Conservation (phyloP, 2,113 vertebrate species). For the Engraulis encrasicolus region DNA sequence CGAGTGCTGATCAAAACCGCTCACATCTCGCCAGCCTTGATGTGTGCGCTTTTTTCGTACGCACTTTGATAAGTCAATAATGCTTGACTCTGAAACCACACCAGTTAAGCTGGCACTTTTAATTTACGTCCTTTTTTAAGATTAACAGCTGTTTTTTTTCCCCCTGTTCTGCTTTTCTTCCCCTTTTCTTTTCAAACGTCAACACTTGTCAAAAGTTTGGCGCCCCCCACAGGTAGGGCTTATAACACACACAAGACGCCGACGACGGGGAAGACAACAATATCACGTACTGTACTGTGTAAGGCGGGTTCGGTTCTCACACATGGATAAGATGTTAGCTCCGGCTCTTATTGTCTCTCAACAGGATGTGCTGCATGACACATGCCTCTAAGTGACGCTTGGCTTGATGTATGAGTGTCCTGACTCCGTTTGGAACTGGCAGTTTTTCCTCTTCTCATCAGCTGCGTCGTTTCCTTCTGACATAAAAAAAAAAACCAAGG, state of each 20-base stretch:
- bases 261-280: background rate
- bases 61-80: constrained; percentile 47
- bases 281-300: too few species aligned
- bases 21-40: constrained; percentile 41
- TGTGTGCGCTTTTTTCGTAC: constrained; percentile 39
- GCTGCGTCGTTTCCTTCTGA: background rate
- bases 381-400: background rate
- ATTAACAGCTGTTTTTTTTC: constrained; percentile 10
- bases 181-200: background rate
- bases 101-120: constrained; percentile 38
- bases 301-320: background rate
- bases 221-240: constrained; percentile 44
- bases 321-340: constrained; percentile 15
- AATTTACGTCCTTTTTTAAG: constrained; percentile 29
- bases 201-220: constrained; percentile 30
- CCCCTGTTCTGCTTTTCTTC: too few species aligned
- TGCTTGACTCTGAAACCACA: constrained; percentile 46
- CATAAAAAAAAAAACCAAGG: background rate
- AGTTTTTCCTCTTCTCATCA: constrained; percentile 11
- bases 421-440: background rate
- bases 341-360: background rate
- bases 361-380: constrained; percentile 21
- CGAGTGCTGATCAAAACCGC: constrained; percentile 58
- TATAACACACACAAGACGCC: too few species aligned
- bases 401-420: constrained; percentile 19